phyloP scores from a whole-genome alignment of 2,797 vertebrate genomes.

The Melanotaenia maccullochi region DNA sequence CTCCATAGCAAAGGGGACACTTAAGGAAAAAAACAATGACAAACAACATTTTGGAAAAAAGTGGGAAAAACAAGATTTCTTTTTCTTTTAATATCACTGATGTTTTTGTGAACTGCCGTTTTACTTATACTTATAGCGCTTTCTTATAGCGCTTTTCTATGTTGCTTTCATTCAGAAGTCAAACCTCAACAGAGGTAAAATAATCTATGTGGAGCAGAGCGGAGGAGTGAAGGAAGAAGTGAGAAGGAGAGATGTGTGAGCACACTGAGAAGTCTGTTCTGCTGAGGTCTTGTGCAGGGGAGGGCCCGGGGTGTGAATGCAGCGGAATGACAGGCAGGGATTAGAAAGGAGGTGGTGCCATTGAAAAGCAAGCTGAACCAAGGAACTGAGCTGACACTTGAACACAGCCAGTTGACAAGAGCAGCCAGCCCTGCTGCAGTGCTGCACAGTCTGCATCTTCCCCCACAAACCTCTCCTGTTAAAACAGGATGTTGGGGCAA shows the following conservation, averaged over 20 bases:
- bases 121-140: background rate
- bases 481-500: conserved; percentile 52
- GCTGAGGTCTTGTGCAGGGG: conserved; percentile 55
- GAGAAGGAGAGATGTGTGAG: conserved; percentile 39
- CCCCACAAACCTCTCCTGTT: conserved; percentile 46
- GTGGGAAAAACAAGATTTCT: background rate
- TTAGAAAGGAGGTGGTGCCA: conserved; percentile 79
- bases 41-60: background rate
- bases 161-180: conserved; percentile 9
- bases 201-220: conserved; percentile 26
- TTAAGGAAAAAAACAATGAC: conserved; percentile 16
- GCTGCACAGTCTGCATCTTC: conserved; percentile 36
- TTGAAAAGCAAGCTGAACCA: conserved; percentile 75
- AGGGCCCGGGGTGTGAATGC: conserved; percentile 69
- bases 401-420: conserved; percentile 75
- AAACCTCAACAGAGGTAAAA: conserved; percentile 18
- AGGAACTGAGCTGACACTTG: conserved; percentile 74
- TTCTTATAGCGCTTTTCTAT: background rate
- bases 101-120: conserved; percentile 13
- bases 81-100: background rate
- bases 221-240: conserved; percentile 24
- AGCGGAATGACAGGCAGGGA: conserved; percentile 77
- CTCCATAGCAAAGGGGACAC: conserved; percentile 37
- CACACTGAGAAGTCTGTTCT: conserved; percentile 67
- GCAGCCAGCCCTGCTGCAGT: conserved; percentile 65